phyloP scores from a whole-genome alignment of 2,888 invertebrate genomes.

The Allolobophora icterica region DNA sequence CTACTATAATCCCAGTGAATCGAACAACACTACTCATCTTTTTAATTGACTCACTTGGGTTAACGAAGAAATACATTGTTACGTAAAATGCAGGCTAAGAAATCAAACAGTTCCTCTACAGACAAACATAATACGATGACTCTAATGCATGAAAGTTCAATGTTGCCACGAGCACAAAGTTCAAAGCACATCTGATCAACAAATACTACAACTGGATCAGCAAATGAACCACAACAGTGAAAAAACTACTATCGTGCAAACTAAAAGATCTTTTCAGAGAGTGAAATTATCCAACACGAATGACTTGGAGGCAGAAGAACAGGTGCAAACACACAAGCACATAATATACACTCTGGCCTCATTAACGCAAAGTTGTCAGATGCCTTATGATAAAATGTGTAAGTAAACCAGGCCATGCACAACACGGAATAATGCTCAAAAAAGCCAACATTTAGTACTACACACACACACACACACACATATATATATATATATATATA shows the following conservation, averaged over 20 bases:
- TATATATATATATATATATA: no score
- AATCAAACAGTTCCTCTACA: not conserved
- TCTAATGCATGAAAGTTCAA: not conserved
- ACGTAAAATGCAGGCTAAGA: not conserved
- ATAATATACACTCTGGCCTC: not conserved
- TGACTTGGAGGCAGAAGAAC: not conserved
- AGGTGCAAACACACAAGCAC: not conserved
- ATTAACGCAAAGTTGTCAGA: no score
- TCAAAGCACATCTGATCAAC: not conserved
- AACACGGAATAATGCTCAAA: no score
- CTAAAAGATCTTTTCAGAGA: not conserved
- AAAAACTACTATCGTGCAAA: not conserved
- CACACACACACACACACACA: no score
- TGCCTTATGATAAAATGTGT: no score
- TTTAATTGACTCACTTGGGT: no score
- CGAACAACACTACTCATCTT: no score
- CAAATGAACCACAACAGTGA: not conserved
- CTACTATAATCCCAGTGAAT: no score
- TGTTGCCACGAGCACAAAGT: not conserved
- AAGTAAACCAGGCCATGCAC: no score
- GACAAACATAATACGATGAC: not conserved
- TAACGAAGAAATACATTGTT: not conserved
- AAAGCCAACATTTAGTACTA: no score
- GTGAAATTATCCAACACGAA: not conserved
- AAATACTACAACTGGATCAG: not conserved